Evolutionary conservation across 2,113 vertebrate genomes (phyloP).

Genomic region (Nothoprocta pentlandii): DNA sequence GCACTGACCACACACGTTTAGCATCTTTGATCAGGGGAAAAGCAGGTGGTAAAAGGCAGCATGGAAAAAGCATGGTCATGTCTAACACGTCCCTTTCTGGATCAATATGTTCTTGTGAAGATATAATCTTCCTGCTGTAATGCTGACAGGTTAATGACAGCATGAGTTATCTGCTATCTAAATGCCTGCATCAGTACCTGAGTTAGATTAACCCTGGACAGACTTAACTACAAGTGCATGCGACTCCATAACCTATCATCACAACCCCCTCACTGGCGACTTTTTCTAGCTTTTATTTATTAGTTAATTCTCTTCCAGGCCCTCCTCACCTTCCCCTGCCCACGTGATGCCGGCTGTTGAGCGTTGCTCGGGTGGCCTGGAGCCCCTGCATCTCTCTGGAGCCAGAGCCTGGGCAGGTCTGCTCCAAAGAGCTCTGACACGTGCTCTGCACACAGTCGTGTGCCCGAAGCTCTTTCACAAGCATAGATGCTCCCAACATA

Average conservation of each 20-base stretch:
- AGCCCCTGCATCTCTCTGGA: neutral
- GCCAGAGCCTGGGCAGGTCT: neutral
- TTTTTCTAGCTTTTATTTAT: conserved; percentile 29
- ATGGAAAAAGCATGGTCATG: conserved; percentile 53
- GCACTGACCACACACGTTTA: conserved; percentile 24
- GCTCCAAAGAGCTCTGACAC: neutral
- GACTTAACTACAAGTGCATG: neutral
- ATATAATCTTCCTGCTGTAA: conserved; percentile 67
- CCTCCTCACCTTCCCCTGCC: neutral
- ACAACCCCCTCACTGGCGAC: neutral
- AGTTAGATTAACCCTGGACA: conserved; percentile 20
- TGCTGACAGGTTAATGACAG: conserved; percentile 66
- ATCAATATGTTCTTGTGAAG: conserved; percentile 67
- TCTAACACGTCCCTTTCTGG: conserved; percentile 50
- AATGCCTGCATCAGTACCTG: conserved; percentile 32
- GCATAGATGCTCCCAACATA: neutral
- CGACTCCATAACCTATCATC: conserved; percentile 10
- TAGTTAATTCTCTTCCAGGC: neutral
- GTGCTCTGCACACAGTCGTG: neutral
- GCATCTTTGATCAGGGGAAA: conserved; percentile 45
- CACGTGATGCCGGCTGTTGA: neutral
- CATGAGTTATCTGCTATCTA: conserved; percentile 60
- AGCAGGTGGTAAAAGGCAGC: conserved; percentile 60
- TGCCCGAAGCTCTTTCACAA: neutral
- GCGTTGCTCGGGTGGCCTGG: neutral